Evolutionary conservation across 2,113 vertebrate species (phyloP), one percentile per base, ranked within the genome.

Genomic region (Pterocles burchelli): DNA sequence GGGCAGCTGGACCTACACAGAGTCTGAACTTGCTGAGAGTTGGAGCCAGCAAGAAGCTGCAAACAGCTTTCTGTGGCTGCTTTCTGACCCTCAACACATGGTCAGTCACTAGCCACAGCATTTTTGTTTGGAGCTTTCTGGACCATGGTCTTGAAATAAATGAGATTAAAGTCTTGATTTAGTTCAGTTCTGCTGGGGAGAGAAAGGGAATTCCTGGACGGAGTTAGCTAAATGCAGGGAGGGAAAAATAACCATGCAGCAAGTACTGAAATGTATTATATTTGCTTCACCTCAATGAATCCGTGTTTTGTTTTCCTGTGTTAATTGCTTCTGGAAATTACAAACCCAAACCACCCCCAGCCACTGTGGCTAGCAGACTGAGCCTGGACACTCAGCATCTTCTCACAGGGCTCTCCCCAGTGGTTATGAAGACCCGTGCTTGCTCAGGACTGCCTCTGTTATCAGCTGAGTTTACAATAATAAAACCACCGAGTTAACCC

Each of bases 401-500:
- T 16, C 48, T 54, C 52, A 36, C 8, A 3, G 24, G 67, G 43
- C 26, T 33, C 26, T 67, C 17, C 9, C 28, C 24, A 4, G 2
- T 3, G 1, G 13, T 67, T 36, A 9, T 10, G 28, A 70, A 59
- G 58, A 45, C 12, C 41, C 11, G 7, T 3, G 13, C 31, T 68
- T 51, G 34, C 28, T 36, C 19, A 48, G 58, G 22, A 19, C 11
- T 17, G 43, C 41, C 17, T 10, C 51, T 3, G 0, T 57, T 61
- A 17, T 15, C 74, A 68, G 36, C 67, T 8, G 15, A 51, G 17
- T n/a, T 57, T 24, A 21, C 5, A 4, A 19, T 6, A 46, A 80
- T 4, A 34, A 25, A 85, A 17, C 54, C 31, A 41, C 34, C 59
- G 18, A 0, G 0, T 46, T 41, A 65, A 73, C 28, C 28, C 78